phyloP scores from a whole-genome alignment of 1,140 invertebrate genomes.

The Zaprionus taronus region DNA sequence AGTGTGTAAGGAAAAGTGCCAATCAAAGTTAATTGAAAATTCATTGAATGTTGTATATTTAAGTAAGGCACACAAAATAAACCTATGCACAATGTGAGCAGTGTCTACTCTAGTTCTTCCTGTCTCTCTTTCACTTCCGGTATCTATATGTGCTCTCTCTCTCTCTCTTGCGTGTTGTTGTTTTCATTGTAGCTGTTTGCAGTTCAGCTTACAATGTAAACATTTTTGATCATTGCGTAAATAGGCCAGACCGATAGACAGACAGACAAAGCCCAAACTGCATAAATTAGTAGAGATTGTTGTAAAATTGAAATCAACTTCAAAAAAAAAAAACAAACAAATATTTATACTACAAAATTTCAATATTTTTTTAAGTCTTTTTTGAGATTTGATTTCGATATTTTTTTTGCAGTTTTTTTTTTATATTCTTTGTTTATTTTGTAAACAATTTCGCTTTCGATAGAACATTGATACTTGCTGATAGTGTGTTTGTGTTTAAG shows the following conservation, averaged over 20 bases:
- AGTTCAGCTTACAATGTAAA: conserved; percentile 77
- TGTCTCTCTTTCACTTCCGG: not conserved
- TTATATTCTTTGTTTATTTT: not conserved
- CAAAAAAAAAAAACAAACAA: not conserved
- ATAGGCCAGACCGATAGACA: conserved; percentile 34
- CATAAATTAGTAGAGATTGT: conserved; percentile 43
- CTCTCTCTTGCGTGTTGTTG: conserved; percentile 25
- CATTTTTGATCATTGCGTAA: conserved; percentile 72
- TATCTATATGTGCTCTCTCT: not conserved
- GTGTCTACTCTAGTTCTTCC: conserved; percentile 30
- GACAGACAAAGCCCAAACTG: conserved; percentile 12
- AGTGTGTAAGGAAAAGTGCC: conserved; percentile 76
- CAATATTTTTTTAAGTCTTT: not conserved
- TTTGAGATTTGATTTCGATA: not conserved
- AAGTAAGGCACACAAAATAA: conserved; percentile 72
- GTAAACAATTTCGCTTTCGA: not conserved
- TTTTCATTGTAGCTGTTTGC: conserved; percentile 57
- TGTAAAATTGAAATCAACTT: conserved; percentile 14
- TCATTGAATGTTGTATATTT: conserved; percentile 82
- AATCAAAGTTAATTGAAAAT: conserved; percentile 83
- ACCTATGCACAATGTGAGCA: conserved; percentile 38
- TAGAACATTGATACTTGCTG: not conserved
- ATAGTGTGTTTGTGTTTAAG: not conserved
- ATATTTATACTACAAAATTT: not conserved
- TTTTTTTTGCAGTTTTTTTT: not conserved